Evolutionary conservation across 2,113 vertebrate genomes (phyloP).

Genomic region (Rhadina sibilatrix): DNA sequence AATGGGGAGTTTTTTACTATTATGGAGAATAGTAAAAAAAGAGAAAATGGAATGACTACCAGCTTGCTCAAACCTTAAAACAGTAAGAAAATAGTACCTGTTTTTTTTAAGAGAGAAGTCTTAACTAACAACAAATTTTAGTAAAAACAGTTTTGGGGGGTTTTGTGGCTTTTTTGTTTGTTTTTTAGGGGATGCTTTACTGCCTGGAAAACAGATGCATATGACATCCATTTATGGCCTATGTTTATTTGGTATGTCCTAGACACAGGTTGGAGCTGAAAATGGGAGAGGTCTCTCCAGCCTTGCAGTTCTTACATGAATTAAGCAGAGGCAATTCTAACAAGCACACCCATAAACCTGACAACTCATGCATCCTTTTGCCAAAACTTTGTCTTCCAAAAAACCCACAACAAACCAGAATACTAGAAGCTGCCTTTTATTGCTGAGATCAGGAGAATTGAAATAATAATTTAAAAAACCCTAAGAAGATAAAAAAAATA

Average conservation of each 20-base stretch:
- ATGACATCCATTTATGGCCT: background rate
- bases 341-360: background rate
- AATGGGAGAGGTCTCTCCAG: background rate
- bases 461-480: background rate
- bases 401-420: background rate
- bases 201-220: background rate
- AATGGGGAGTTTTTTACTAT: no score
- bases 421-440: background rate
- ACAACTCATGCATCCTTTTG: background rate
- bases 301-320: background rate
- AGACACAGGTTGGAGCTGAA: background rate
- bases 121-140: background rate
- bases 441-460: background rate
- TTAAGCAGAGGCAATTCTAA: background rate
- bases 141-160: background rate
- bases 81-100: background rate
- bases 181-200: background rate
- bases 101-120: background rate
- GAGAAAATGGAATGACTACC: background rate
- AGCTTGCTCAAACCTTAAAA: background rate
- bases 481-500: background rate
- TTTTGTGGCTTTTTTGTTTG: background rate
- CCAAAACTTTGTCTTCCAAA: background rate
- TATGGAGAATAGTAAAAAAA: no score
- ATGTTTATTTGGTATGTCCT: background rate